These are phyloP conservation scores for Pyrocoelia pectoralis DNA, from an alignment of 2,888 invertebrate species.

Conservation along the genomic window DNA sequence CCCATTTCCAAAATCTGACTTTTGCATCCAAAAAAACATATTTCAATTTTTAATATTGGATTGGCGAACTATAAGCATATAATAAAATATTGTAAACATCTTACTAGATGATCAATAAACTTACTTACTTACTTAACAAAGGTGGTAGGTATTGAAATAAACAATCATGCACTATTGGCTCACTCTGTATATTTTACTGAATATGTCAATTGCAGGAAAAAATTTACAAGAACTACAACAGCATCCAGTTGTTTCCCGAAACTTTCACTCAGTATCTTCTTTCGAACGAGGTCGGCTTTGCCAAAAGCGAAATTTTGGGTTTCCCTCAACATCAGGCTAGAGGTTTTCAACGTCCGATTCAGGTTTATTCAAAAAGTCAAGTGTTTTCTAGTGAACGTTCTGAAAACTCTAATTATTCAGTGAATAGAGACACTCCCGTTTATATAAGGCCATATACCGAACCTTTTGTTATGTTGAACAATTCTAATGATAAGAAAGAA, in stretches of 20 bases:
- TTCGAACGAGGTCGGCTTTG: constrained; percentile 90
- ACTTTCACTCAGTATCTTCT: constrained; percentile 93
- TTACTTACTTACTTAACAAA: too few relatives aligned
- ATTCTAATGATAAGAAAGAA: constrained; percentile 18
- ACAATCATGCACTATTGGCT: too few relatives aligned
- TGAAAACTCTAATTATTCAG: constrained; percentile 39
- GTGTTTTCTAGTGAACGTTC: constrained; percentile 59
- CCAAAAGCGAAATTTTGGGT: constrained; percentile 85
- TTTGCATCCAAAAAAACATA: too few relatives aligned
- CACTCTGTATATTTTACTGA: neutral
- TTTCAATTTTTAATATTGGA: too few relatives aligned
- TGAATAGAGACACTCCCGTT: constrained; percentile 18
- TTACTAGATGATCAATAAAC: too few relatives aligned
- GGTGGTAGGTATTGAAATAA: too few relatives aligned
- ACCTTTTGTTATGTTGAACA: constrained; percentile 14
- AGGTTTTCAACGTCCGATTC: constrained; percentile 88
- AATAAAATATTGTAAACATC: too few relatives aligned
- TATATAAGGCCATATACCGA: constrained; percentile 13
- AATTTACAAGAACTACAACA: constrained; percentile 85
- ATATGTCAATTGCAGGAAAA: constrained; percentile 70
- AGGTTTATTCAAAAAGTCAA: constrained; percentile 61
- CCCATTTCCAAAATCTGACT: too few relatives aligned
- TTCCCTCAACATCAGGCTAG: constrained; percentile 82
- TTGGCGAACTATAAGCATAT: too few relatives aligned
- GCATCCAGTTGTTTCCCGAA: constrained; percentile 88